These are phyloP conservation scores for Abrostola triplasia DNA, from an alignment of 2,888 invertebrate genomes.

Conservation along the genomic window DNA sequence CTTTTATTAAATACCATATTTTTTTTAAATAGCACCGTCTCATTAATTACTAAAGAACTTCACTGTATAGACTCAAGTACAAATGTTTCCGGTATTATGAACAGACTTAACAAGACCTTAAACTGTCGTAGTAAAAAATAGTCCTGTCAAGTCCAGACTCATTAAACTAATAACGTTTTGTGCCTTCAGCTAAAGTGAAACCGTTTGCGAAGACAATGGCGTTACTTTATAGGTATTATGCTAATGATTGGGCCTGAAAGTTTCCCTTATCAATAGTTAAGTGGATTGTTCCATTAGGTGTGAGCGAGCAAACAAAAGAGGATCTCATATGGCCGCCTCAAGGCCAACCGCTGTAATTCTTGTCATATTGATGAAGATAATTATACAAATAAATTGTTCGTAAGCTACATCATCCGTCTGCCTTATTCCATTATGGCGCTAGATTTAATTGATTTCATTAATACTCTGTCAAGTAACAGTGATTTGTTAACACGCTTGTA, in stretches of 20 bases:
- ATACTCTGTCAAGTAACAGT: constrained; percentile 2
- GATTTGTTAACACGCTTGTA: constrained; percentile 19
- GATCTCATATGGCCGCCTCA: constrained; percentile 41
- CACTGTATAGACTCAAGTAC: constrained; percentile 19
- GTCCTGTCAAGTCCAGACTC: constrained; percentile 46
- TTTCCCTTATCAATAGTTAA: constrained; percentile 30
- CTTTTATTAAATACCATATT: constrained; percentile 8
- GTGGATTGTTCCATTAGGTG: constrained; percentile 40
- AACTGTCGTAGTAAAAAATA: constrained; percentile 50
- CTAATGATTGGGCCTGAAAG: constrained; percentile 34
- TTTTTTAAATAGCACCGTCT: background rate
- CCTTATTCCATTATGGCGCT: constrained; percentile 37
- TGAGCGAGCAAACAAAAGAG: constrained; percentile 48
- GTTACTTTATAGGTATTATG: constrained; percentile 23
- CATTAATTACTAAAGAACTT: constrained; percentile 12
- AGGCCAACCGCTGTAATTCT: constrained; percentile 48
- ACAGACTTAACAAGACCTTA: constrained; percentile 9
- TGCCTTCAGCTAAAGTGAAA: constrained; percentile 33
- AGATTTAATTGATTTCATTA: constrained; percentile 32
- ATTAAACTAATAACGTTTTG: constrained; percentile 47
- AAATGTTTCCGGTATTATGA: constrained; percentile 25
- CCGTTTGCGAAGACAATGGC: constrained; percentile 31
- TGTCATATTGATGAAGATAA: constrained; percentile 44
- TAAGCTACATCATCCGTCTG: constrained; percentile 37
- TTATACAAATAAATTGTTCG: constrained; percentile 56